These are phyloP conservation scores for Tanypteryx hageni DNA, from an alignment of 2,888 invertebrate species.

Conservation along the genomic window DNA sequence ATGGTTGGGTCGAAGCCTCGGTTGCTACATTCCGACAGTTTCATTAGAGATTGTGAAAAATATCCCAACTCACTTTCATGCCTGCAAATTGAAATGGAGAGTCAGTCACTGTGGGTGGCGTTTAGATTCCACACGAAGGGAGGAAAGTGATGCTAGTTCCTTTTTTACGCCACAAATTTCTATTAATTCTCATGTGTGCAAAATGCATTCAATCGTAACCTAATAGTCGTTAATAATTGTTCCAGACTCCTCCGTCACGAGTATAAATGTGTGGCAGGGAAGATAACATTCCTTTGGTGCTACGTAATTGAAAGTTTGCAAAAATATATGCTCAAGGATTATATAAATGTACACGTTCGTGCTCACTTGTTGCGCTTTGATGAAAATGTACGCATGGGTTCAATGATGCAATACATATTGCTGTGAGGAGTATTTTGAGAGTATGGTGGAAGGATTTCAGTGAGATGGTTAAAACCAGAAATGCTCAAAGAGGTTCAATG, in stretches of 20 bases:
- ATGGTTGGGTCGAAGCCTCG: slow-evolving; percentile 14
- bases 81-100: not conserved
- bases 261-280: slow-evolving; percentile 62
- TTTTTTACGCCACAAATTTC: slow-evolving; percentile 48
- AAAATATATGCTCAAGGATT: slow-evolving; percentile 64
- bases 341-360: slow-evolving; percentile 60
- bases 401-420: slow-evolving; percentile 58
- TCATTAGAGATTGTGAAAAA: not conserved
- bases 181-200: not conserved
- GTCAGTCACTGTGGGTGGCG: slow-evolving; percentile 18
- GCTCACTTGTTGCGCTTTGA: slow-evolving; percentile 63
- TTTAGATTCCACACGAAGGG: slow-evolving; percentile 32
- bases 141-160: slow-evolving; percentile 48
- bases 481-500: slow-evolving; percentile 49
- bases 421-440: slow-evolving; percentile 54
- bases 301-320: slow-evolving; percentile 60
- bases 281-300: slow-evolving; percentile 64
- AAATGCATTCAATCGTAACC: slow-evolving; percentile 33
- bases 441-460: slow-evolving; percentile 6
- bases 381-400: slow-evolving; percentile 55
- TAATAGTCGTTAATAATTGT: slow-evolving; percentile 55
- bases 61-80: slow-evolving; percentile 25
- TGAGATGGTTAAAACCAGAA: slow-evolving; percentile 55
- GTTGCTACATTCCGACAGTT: slow-evolving; percentile 3
- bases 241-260: slow-evolving; percentile 53